A percentile compares a stretch with the other conserved stretches of the same genome.
These are phyloP conservation scores for Lydus trimaculatus DNA, from an alignment of 2,888 invertebrate species.

Conservation along the genomic window DNA sequence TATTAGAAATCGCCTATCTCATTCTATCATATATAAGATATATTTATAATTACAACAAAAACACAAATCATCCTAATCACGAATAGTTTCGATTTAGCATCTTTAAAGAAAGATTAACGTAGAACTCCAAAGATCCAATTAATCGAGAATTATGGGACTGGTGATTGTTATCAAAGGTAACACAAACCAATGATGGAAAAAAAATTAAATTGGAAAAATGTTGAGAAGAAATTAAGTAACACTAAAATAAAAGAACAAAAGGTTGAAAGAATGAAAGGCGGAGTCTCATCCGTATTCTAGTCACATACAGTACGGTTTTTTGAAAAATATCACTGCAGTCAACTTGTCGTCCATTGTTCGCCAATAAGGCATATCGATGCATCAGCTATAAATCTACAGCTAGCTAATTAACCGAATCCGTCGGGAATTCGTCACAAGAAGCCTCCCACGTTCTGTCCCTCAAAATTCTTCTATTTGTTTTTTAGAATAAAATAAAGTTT, in stretches of 20 bases:
- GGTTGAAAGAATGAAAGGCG: not conserved
- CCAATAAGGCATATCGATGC: constrained; percentile 54
- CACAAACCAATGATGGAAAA: not conserved
- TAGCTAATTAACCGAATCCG: constrained; percentile 53
- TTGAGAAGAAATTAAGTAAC: not conserved
- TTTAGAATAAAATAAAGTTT: no score
- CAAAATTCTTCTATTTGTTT: no score
- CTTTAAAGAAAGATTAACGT: not conserved
- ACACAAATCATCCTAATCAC: constrained; percentile 2
- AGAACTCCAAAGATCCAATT: not conserved
- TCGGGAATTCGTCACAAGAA: constrained; percentile 38
- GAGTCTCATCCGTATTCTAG: constrained; percentile 25
- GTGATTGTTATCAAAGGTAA: not conserved
- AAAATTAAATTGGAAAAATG: not conserved
- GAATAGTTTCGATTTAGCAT: not conserved
- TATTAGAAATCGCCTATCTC: not conserved
- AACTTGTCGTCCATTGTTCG: constrained; percentile 47
- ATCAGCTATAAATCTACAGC: constrained; percentile 54
- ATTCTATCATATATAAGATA: not conserved
- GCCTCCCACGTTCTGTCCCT: not conserved
- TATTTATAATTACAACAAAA: not conserved
- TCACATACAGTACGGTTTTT: constrained; percentile 25
- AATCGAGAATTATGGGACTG: not conserved
- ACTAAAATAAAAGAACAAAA: not conserved
- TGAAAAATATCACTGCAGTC: constrained; percentile 25